Base-by-base conservation (phyloP, 2,797 vertebrate genomes). In the Pteronotus mesoamericanus region DNA sequence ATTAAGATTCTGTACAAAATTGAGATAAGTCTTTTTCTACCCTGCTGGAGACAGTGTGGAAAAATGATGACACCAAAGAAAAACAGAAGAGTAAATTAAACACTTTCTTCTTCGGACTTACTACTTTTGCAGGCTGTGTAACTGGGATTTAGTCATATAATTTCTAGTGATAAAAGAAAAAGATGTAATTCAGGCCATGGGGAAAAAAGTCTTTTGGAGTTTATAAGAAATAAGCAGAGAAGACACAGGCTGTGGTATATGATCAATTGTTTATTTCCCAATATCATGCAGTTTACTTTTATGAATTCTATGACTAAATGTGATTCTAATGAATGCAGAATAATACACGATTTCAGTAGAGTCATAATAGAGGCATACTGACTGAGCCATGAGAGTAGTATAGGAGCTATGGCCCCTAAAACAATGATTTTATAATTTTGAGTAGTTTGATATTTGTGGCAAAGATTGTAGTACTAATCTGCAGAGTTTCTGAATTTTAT, bases 261-360 rank as follows among this genome's bases (percentile, higher is more conserved):
- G 42, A 86, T 79, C 22, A 93, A 75, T 71, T 91, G 26, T 97
- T 97, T 97, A 97, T 97, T 97, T 77, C 93, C 3, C 72, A 29
- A 61, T 71, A 48, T 79, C 6, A 89, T 75, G 29, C 21, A 68
- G 0, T 77, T 55, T 6, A 61, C 0, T 21, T 34, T 87, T 22
- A 46, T 19, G 2, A 86, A 79, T 77, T 68, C 0, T n/a, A n/a
- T 59, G 5, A 29, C 26, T 5, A 57, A 53, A 74, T 39, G 2
- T 26, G 5, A 92, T 93, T 91, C 92, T 29, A 93, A 26, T 12
- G 2, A 89, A 57, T 74, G 44, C 2, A 68, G n/a, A 77, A 34
- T 51, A 68, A 74, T 53, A 51, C 59, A 74, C 2, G 83, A 1
- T 61, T 61, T 11, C 0, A 46, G 37, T 4, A 42, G 6, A 26